phyloP scores from a whole-genome alignment of 1,140 invertebrate genomes.

The Calliphora vicina region DNA sequence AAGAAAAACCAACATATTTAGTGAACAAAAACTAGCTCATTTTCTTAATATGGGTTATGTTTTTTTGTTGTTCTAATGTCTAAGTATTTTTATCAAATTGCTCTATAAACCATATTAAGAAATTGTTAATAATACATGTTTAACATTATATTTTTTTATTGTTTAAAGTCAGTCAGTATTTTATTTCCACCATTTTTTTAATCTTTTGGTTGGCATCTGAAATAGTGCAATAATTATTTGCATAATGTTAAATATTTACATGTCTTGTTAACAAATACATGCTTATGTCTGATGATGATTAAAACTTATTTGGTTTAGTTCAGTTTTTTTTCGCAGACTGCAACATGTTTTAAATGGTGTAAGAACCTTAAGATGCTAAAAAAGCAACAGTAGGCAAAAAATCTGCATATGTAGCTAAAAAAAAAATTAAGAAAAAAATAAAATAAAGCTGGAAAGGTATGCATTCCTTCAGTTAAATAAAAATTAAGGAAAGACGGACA shows the following conservation, averaged over 20 bases:
- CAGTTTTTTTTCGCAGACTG: too few species aligned
- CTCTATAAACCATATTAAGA: constrained; percentile 8
- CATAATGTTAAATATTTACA: constrained; percentile 31
- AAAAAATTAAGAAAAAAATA: too few species aligned
- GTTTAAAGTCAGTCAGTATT: too few species aligned
- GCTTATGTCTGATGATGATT: neutral
- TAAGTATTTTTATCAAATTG: neutral
- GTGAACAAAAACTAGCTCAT: neutral
- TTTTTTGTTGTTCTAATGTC: neutral
- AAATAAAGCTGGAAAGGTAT: too few species aligned
- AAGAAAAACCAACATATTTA: neutral
- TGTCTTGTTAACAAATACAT: constrained; percentile 30
- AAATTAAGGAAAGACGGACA: too few species aligned
- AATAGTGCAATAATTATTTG: neutral
- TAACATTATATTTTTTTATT: neutral
- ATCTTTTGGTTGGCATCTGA: neutral
- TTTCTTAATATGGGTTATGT: constrained; percentile 14
- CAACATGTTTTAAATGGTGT: too few species aligned
- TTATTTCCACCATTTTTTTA: neutral
- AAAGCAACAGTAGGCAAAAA: too few species aligned
- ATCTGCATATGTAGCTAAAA: too few species aligned
- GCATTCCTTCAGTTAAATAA: too few species aligned
- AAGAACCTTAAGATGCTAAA: too few species aligned
- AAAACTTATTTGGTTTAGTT: neutral
- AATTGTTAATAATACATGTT: neutral